Evolutionary conservation across 2,113 vertebrate species (phyloP).

Genomic region (Petroica traversi): DNA sequence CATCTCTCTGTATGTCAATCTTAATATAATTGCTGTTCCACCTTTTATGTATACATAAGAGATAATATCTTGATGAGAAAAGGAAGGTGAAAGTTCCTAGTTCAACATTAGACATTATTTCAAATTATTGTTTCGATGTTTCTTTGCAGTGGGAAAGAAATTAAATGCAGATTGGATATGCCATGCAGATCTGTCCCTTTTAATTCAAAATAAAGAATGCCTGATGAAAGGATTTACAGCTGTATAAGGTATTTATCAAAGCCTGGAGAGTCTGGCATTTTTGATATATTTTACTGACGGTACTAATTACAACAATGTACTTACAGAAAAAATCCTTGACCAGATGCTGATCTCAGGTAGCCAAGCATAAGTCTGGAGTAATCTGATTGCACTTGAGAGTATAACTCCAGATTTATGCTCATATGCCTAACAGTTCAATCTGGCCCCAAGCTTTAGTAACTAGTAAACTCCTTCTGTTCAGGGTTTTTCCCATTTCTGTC

Average conservation of each 20-base stretch:
- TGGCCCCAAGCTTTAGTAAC: background rate
- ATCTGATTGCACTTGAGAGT: background rate
- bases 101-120: background rate
- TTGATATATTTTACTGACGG: background rate
- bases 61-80: background rate
- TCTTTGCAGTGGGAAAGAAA: background rate
- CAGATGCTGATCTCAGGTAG: background rate
- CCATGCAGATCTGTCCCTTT: background rate
- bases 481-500: background rate
- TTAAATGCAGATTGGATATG: background rate
- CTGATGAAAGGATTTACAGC: background rate
- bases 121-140: background rate
- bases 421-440: background rate
- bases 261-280: background rate
- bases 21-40: background rate
- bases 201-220: background rate
- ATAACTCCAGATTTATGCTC: background rate
- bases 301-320: background rate
- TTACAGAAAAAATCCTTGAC: background rate
- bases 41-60: background rate
- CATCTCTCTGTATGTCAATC: background rate
- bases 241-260: background rate
- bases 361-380: background rate
- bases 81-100: background rate
- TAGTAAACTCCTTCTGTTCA: background rate